Evolutionary conservation across 2,888 invertebrate species (phyloP), one percentile per base, ranked within the genome.

Genomic region (Selenia dentaria): DNA sequence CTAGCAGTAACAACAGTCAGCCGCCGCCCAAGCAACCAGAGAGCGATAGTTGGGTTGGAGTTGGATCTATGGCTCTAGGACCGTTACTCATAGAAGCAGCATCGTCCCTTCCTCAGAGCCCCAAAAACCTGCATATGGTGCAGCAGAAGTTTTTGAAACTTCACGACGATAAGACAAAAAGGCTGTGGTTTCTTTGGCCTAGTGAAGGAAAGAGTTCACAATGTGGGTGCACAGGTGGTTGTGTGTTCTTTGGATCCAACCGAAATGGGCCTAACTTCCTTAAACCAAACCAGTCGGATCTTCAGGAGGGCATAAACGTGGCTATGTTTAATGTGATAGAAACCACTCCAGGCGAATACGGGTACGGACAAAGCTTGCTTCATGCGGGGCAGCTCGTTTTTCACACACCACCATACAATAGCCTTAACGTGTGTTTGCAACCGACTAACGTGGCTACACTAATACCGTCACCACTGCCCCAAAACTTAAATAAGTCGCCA

Each of bases 181-280:
- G 98, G 44, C 87, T 99, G 22, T 98, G 98, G 97, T 99, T 99
- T 74, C 83, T 99, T 14, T 99, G 99, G 99, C 94, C 96, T 0
- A 91, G 91, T 10, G 94, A 95, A 59, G 92, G 93, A 1, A 94
- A 94, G 58, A 91, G 92, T 45, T 88, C 93, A 0, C 96, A 95
- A 60, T 99, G 99, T 76, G 99, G 99, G 0, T 99, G 99, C 77
- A 95, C 96, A 18, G 99, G 99, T 1, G 98, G 98, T 0, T 98
- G 98, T 72, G 92, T 92, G 6, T 99, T 99, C 88, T 99, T 99
- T 74, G 99, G 98, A 1, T 94, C 93, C 40, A 98, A 98, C 79
- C 93, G 94, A 68, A 98, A 98, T 76, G 99, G 98, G 0, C 88
- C 93, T 6, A 94, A 94, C 57, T 98, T 98, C 83, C 96, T 99